Percentiles rank a stretch among this genome's conserved stretches.
phyloP scores from a whole-genome alignment of 2,797 vertebrate genomes.

The Benthosema pterotum region DNA sequence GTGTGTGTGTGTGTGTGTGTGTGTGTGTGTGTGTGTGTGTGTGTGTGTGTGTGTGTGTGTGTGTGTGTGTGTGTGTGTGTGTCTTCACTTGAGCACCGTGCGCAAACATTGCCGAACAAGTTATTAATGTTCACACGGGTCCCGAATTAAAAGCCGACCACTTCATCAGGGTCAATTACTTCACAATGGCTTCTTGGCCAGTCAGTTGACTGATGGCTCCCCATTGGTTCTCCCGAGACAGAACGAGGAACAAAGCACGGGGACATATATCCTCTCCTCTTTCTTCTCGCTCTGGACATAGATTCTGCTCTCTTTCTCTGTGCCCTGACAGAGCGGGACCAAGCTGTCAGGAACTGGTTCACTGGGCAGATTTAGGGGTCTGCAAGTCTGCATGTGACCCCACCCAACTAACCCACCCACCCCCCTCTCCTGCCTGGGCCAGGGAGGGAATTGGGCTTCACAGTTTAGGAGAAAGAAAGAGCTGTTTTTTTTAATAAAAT shows the following conservation, averaged over 20 bases:
- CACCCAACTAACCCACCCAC: too few species aligned
- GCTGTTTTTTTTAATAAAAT: constrained; percentile 63
- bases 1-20: too few species aligned
- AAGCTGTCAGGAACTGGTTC: constrained; percentile 73
- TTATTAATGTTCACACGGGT: constrained; percentile 74
- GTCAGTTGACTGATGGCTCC: constrained; percentile 69
- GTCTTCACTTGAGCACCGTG: constrained; percentile 40
- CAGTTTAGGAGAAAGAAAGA: constrained; percentile 59
- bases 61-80: constrained; percentile 22
- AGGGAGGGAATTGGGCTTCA: constrained; percentile 59
- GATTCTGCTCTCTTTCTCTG: constrained; percentile 79
- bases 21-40: too few species aligned
- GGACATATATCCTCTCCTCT: constrained; percentile 74
- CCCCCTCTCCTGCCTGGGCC: constrained; percentile 72
- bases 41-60: too few species aligned
- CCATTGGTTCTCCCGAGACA: constrained; percentile 72
- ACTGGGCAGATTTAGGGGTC: constrained; percentile 81
- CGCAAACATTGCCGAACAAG: constrained; percentile 38
- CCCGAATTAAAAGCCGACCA: constrained; percentile 76
- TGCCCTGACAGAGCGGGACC: constrained; percentile 77
- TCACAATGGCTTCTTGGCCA: constrained; percentile 74
- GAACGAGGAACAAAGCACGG: constrained; percentile 76
- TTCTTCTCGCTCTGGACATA: constrained; percentile 71
- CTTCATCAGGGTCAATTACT: constrained; percentile 83
- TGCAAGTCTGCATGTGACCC: constrained; percentile 67